Evolutionary conservation across 53 echinoderm and acorn worm species (phyloP), one percentile per base, ranked within the genome.

Genomic region (Echinarachnius parma): DNA sequence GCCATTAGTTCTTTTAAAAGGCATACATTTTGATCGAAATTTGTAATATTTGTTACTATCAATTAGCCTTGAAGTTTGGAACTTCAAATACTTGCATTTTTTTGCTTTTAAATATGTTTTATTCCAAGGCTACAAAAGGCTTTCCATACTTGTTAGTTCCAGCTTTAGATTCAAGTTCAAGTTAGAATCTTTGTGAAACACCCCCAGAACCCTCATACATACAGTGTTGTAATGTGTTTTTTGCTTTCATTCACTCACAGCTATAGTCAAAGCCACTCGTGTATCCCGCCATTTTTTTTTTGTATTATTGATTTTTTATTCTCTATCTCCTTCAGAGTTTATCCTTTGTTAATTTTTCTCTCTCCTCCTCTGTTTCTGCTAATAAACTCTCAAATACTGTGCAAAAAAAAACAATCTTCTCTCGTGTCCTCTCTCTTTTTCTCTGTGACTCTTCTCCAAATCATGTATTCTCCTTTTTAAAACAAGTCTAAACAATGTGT

Each of bases 311-410:
- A 50, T 18, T 50, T 72, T 72, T 21, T 56, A 25, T 29, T 72
- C 68, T 52, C 48, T 27, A 22, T 56, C 52, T 34, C 34, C 26
- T 23, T 31, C 30, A 52, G 29, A 30, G 27, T 52, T 56, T 56
- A 57, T 56, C 57, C 57, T 72, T 53, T 72, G 74, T 72, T 72
- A 37, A 56, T 55, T 72, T 72, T 68, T 56, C 42, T 28, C 57
- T 56, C 57, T 56, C 52, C 52, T 68, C 57, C 56, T 57, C 69
- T 56, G 25, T 72, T 72, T 72, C 74, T 72, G 74, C 74, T 72
- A 72, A 72, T 72, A 72, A 72, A 72, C 74, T 72, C 74, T 72
- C 57, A 72, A 72, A n/a, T 35, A 72, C 74, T 72, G 74, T 72
- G 74, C 74, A 29, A 72, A 72, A 72, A 72, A 50, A 50, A n/a